Evolutionary conservation across 1,140 invertebrate genomes (phyloP).

Genomic region (Pseudomyrmex cubaensis): DNA sequence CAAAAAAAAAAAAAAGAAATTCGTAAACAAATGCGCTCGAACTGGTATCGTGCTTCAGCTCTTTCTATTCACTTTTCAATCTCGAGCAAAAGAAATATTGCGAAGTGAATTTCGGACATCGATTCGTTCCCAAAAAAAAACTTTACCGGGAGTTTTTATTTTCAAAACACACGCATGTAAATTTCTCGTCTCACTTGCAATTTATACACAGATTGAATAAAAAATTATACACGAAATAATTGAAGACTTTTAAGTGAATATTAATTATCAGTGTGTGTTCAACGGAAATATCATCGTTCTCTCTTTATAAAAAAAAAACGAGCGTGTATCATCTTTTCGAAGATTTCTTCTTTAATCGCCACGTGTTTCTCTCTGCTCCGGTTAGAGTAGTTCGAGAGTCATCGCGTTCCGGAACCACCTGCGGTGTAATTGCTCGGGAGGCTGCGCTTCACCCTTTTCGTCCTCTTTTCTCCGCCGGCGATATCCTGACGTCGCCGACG

Average conservation of each 20-base stretch:
- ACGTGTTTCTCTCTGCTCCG: constrained; percentile 70
- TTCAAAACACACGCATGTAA: neutral
- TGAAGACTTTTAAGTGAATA: constrained; percentile 31
- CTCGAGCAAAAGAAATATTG: neutral
- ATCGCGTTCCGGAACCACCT: constrained; percentile 69
- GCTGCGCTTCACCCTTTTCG: constrained; percentile 25
- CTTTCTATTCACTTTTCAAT: constrained; percentile 11
- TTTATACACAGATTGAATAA: neutral
- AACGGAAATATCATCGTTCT: constrained; percentile 42
- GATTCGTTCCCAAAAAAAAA: neutral
- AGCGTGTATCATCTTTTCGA: constrained; percentile 30
- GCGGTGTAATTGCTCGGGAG: constrained; percentile 75
- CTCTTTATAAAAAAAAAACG: constrained; percentile 5
- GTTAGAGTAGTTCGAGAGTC: constrained; percentile 75
- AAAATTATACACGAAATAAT: no score
- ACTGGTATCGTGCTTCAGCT: neutral
- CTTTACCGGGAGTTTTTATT: no score
- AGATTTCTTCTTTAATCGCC: constrained; percentile 74
- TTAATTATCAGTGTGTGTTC: constrained; percentile 66
- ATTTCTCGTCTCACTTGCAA: neutral
- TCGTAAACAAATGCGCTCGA: constrained; percentile 29
- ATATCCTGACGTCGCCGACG: constrained; percentile 62
- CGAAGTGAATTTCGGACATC: neutral
- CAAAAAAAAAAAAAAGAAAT: constrained; percentile 3
- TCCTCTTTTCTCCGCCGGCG: constrained; percentile 36